These are phyloP conservation scores for Muntiacus muntjak DNA, from an alignment of 2,113 vertebrate species.

Conservation along the genomic window DNA sequence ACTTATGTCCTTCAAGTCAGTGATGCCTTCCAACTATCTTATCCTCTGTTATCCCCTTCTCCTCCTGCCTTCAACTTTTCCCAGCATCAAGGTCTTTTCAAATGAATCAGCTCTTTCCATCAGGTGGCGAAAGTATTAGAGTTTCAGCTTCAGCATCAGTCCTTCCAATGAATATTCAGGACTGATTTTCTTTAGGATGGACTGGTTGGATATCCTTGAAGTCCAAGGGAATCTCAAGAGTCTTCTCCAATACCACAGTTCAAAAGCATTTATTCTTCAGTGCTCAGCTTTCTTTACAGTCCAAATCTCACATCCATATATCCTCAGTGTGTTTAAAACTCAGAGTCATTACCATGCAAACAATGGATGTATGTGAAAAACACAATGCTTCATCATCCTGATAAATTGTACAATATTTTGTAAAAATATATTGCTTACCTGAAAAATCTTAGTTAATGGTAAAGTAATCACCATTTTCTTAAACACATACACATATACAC, in stretches of 20 bases:
- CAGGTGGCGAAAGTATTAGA: no score
- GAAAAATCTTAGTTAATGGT: background rate
- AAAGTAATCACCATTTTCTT: background rate
- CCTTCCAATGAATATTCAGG: no score
- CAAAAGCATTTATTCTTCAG: no score
- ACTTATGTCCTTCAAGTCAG: background rate
- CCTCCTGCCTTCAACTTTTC: background rate
- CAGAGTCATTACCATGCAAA: background rate
- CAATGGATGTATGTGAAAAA: background rate
- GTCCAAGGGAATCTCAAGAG: no score
- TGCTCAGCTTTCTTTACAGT: no score
- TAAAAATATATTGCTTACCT: background rate
- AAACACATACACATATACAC: background rate
- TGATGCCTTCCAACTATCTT: background rate
- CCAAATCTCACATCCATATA: no score
- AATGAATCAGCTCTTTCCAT: background rate
- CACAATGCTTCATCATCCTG: background rate
- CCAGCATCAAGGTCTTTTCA: background rate
- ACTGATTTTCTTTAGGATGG: no score
- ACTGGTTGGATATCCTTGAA: no score
- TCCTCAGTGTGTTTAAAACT: background rate
- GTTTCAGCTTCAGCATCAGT: no score
- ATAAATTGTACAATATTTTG: background rate
- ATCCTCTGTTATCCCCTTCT: background rate
- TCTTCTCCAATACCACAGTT: no score